Conservation (phyloP, 2,888 invertebrate species). For the Lepidocyrtinus sp. region DNA sequence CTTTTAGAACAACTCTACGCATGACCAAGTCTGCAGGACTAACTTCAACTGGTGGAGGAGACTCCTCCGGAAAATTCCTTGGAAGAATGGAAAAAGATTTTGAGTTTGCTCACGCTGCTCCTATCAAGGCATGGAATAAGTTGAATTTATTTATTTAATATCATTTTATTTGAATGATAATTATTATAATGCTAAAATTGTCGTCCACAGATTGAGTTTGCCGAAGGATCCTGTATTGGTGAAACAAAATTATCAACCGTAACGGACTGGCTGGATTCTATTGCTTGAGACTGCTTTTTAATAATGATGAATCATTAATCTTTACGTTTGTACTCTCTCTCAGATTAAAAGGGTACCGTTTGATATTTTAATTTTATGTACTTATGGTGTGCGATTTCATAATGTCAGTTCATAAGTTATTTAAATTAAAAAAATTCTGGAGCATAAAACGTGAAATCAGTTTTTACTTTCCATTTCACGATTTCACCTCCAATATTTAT, state of each 20-base stretch:
- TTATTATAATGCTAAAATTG: not conserved
- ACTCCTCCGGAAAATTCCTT: slow-evolving; percentile 73
- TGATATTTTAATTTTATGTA: no score
- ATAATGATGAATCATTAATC: no score
- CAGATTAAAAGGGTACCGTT: no score
- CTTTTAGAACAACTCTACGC: slow-evolving; percentile 85
- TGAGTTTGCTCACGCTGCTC: slow-evolving; percentile 82
- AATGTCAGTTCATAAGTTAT: no score
- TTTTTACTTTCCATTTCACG: no score
- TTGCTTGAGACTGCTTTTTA: slow-evolving; percentile 71
- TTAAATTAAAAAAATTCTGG: no score
- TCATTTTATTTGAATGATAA: not conserved
- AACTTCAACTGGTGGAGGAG: slow-evolving; percentile 73
- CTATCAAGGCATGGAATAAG: slow-evolving; percentile 75
- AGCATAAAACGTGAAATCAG: no score
- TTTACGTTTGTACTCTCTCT: not conserved
- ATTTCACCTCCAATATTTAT: no score
- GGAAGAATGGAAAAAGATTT: slow-evolving; percentile 88
- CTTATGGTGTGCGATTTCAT: no score
- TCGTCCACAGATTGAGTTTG: slow-evolving; percentile 75
- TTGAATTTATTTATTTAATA: slow-evolving; percentile 70
- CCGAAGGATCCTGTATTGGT: slow-evolving; percentile 76
- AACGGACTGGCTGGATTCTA: slow-evolving; percentile 82
- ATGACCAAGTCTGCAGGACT: slow-evolving; percentile 84
- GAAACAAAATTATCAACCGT: slow-evolving; percentile 79